phyloP scores from a whole-genome alignment of 2,888 invertebrate species.

The Chrysolina haemoptera region DNA sequence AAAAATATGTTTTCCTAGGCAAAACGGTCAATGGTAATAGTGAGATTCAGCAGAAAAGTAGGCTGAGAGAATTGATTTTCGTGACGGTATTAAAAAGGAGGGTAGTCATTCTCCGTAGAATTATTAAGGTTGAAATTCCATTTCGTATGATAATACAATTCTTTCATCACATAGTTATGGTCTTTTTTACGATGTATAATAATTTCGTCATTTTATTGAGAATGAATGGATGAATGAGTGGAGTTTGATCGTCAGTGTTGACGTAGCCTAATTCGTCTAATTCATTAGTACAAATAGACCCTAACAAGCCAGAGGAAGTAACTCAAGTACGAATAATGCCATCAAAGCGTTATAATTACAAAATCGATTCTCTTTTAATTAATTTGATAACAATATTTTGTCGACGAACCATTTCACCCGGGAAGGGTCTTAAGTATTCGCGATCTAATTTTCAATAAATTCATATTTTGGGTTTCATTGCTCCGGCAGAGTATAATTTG shows the following conservation, averaged over 20 bases:
- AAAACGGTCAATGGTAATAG: too few relatives aligned
- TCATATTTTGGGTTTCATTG: conserved; percentile 20
- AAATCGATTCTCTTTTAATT: conserved; percentile 15
- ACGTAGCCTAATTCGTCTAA: neutral
- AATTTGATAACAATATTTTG: conserved; percentile 22
- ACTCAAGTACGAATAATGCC: conserved; percentile 12
- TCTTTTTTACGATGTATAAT: too few relatives aligned
- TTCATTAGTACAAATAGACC: neutral
- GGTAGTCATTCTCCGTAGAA: too few relatives aligned
- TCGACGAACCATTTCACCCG: conserved; percentile 17
- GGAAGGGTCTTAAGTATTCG: conserved; percentile 19
- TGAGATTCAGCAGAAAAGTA: too few relatives aligned
- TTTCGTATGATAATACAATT: too few relatives aligned
- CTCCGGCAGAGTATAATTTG: conserved; percentile 11
- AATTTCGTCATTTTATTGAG: too few relatives aligned
- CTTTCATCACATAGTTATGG: too few relatives aligned
- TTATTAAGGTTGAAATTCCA: too few relatives aligned
- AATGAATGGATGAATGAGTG: too few relatives aligned
- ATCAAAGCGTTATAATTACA: conserved; percentile 13
- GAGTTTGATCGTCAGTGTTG: neutral
- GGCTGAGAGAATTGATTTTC: too few relatives aligned
- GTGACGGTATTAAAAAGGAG: too few relatives aligned
- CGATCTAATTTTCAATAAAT: conserved; percentile 19
- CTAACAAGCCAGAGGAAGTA: neutral
- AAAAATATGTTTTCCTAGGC: too few relatives aligned